Conservation (phyloP, 1,140 invertebrate genomes). For the Elysia chlorotica region DNA sequence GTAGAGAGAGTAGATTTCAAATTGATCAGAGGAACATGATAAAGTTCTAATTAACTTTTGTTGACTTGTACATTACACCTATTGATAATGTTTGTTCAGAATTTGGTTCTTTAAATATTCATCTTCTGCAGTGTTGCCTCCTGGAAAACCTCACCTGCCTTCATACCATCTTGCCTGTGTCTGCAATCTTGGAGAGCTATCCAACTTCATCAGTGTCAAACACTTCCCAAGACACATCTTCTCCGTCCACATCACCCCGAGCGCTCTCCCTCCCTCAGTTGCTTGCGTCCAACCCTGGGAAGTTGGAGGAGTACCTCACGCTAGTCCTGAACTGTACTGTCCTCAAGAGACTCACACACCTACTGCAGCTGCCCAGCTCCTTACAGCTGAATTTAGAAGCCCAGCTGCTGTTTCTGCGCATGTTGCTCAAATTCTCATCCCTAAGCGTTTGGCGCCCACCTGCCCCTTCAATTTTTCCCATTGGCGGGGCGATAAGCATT, state of each 20-base stretch:
- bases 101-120: too few species aligned
- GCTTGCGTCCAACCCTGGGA: too few species aligned
- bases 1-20: too few species aligned
- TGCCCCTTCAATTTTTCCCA: too few species aligned
- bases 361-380: conserved; percentile 38
- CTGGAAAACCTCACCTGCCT: conserved; percentile 37
- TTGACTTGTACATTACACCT: too few species aligned
- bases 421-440: conserved; percentile 40
- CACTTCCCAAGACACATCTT: too few species aligned
- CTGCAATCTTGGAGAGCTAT: conserved; percentile 35
- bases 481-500: too few species aligned
- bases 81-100: background rate
- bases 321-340: conserved; percentile 44
- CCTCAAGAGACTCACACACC: conserved; percentile 32
- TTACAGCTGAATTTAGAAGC: conserved; percentile 43
- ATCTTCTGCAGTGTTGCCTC: conserved; percentile 33
- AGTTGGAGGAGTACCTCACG: conserved; percentile 48
- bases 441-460: conserved; percentile 30
- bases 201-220: too few species aligned
- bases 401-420: conserved; percentile 41
- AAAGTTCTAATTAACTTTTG: too few species aligned
- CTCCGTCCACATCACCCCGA: too few species aligned
- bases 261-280: too few species aligned
- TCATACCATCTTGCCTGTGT: conserved; percentile 37
- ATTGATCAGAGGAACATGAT: too few species aligned